A percentile compares a stretch with the other conserved stretches of the same genome.
Conservation (phyloP, 2,797 vertebrate genomes). For the Varecia variegata region DNA sequence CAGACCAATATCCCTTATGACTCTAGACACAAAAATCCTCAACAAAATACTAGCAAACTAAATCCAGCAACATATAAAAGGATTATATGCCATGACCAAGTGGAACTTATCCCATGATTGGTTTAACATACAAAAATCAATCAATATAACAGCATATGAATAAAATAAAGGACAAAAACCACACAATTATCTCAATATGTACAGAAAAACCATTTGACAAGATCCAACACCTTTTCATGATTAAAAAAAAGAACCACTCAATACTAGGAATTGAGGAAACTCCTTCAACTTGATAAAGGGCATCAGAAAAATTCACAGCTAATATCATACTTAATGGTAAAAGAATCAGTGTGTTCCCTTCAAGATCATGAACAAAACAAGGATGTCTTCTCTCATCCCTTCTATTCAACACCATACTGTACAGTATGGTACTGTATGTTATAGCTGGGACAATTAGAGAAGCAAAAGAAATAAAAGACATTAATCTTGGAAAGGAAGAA, state of each 20-base stretch:
- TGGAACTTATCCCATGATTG: neutral
- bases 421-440: neutral
- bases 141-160: neutral
- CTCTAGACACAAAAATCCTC: neutral
- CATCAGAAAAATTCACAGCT: neutral
- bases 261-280: neutral
- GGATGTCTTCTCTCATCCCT: neutral
- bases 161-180: neutral
- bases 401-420: neutral
- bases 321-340: neutral
- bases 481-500: neutral
- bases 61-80: neutral
- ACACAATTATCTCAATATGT: neutral
- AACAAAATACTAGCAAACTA: neutral
- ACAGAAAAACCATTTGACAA: neutral
- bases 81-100: neutral
- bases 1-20: neutral
- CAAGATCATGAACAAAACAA: neutral
- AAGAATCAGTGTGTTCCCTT: neutral
- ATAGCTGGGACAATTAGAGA: neutral
- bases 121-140: conserved; percentile 14
- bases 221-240: neutral
- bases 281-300: neutral
- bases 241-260: neutral
- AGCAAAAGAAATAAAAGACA: neutral